Percentiles rank a stretch among this genome's conserved stretches.
phyloP scores from a whole-genome alignment of 2,113 vertebrate species.

The Gymnocephalus cernua region DNA sequence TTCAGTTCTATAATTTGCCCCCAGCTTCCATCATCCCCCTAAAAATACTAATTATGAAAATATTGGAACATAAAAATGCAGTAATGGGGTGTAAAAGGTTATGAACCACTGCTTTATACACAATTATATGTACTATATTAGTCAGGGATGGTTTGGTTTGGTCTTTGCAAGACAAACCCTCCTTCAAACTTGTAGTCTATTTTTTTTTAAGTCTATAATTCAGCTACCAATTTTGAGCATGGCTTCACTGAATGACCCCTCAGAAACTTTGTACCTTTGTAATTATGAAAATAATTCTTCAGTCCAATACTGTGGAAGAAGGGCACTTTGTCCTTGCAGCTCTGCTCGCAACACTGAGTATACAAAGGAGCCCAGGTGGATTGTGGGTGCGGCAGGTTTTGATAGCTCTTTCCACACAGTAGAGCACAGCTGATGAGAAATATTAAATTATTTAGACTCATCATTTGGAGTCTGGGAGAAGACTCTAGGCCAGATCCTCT shows the following conservation, averaged over 20 bases:
- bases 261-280: neutral
- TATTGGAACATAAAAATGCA: neutral
- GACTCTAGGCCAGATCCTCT: conserved; percentile 24
- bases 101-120: neutral
- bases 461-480: conserved; percentile 23
- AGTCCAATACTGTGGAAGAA: conserved; percentile 11
- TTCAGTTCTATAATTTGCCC: neutral
- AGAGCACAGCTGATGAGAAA: conserved; percentile 33
- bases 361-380: neutral
- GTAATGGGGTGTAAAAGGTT: neutral
- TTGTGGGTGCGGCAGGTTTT: neutral
- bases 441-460: conserved; percentile 61
- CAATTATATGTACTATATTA: neutral
- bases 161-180: neutral
- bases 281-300: too few relatives aligned
- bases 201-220: neutral
- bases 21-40: neutral
- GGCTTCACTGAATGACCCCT: neutral
- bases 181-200: neutral
- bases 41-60: neutral
- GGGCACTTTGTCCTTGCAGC: conserved; percentile 23
- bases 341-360: conserved; percentile 2
- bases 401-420: conserved; percentile 15
- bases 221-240: conserved; percentile 23
- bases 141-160: too few relatives aligned